phyloP scores from a whole-genome alignment of 1,140 invertebrate genomes.

The Venustaconcha ellipsiformis region DNA sequence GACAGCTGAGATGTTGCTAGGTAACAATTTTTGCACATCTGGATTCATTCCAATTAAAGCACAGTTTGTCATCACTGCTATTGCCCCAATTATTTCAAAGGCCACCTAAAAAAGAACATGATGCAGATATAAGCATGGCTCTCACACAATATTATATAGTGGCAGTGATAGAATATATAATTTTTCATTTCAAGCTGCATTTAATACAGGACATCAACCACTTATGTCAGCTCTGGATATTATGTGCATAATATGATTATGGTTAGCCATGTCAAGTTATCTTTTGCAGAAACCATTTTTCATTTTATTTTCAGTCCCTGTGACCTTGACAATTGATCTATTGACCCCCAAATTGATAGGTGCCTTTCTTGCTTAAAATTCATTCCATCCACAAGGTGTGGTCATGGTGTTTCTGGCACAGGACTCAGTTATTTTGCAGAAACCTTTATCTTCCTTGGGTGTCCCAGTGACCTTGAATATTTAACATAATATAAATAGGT shows the following conservation, averaged over 20 bases:
- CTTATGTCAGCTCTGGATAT: not conserved
- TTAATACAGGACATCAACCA: not conserved
- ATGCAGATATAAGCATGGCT: not conserved
- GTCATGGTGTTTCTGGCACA: too few relatives aligned
- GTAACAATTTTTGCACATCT: slow-evolving; percentile 77
- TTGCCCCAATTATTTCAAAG: slow-evolving; percentile 91
- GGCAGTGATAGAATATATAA: not conserved
- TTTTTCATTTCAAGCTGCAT: not conserved
- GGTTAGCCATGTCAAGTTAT: not conserved
- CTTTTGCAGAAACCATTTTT: not conserved
- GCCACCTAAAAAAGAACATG: slow-evolving; percentile 65
- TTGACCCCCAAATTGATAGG: too few relatives aligned
- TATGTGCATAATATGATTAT: not conserved
- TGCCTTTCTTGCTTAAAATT: too few relatives aligned
- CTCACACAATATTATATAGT: not conserved
- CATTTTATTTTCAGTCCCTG: too few relatives aligned
- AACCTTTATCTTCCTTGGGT: too few relatives aligned
- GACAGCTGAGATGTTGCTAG: slow-evolving; percentile 50
- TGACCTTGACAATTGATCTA: too few relatives aligned
- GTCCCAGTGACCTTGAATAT: too few relatives aligned
- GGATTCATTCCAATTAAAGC: slow-evolving; percentile 94
- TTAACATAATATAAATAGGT: too few relatives aligned
- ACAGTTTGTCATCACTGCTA: slow-evolving; percentile 95
- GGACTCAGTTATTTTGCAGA: too few relatives aligned
- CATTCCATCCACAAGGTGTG: too few relatives aligned